Conservation (phyloP, 2,888 invertebrate species). For the Dyspetes luteomarginatus region DNA sequence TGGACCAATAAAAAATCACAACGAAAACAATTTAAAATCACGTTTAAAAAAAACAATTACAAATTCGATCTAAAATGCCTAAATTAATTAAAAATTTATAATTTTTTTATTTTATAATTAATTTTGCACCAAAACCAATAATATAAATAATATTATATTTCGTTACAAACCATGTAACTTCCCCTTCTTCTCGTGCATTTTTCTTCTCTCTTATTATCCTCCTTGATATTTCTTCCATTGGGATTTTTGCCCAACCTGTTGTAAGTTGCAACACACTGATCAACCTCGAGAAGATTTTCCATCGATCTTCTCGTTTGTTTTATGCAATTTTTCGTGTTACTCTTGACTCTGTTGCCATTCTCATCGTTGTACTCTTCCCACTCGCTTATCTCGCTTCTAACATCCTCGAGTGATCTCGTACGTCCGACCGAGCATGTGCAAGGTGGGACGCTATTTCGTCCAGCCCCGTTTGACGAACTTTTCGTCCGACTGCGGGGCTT, state of each 20-base stretch:
- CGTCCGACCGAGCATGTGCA: conserved; percentile 86
- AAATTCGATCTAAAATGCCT: too few species aligned
- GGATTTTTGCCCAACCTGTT: conserved; percentile 73
- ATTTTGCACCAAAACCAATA: too few species aligned
- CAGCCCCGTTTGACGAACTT: conserved; percentile 73
- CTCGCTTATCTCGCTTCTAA: conserved; percentile 87
- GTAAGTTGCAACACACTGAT: conserved; percentile 70
- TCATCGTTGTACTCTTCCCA: conserved; percentile 87
- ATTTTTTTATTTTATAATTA: too few species aligned
- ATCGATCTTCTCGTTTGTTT: conserved; percentile 87
- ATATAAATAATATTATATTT: neutral
- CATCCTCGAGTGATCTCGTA: conserved; percentile 90
- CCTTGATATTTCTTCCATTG: conserved; percentile 68
- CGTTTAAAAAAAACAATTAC: too few species aligned
- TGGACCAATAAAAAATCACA: too few species aligned
- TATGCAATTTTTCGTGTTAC: conserved; percentile 83
- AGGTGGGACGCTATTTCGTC: conserved; percentile 77
- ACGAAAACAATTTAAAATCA: too few species aligned
- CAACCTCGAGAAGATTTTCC: conserved; percentile 87
- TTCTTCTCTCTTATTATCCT: conserved; percentile 72
- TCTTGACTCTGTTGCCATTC: conserved; percentile 86
- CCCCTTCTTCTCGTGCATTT: conserved; percentile 77
- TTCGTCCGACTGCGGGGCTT: conserved; percentile 75
- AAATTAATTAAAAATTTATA: too few species aligned
- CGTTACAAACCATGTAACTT: conserved; percentile 80